Percentiles rank a stretch among this genome's conserved stretches.
Evolutionary conservation across 2,113 vertebrate species (phyloP).

Genomic region (Callopanchax toddi): DNA sequence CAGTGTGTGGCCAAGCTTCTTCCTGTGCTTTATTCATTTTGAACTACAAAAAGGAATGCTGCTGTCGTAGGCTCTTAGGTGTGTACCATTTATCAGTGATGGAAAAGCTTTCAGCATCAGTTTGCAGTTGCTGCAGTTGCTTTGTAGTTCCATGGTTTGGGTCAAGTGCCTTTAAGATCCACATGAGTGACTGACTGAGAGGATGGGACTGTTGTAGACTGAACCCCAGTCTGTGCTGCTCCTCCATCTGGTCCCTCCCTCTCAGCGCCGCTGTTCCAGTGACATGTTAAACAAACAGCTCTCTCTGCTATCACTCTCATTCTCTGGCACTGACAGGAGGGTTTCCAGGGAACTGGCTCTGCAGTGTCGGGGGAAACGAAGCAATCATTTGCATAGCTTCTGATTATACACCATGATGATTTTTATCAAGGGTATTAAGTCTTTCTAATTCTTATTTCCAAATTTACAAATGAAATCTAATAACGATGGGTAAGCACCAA

Average conservation of each 20-base stretch:
- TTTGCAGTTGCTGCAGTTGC: constrained; percentile 5
- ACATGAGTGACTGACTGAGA: constrained; percentile 25
- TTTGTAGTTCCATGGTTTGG: constrained; percentile 14
- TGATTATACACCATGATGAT: constrained; percentile 69
- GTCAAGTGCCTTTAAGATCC: constrained; percentile 14
- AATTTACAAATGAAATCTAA: constrained; percentile 37
- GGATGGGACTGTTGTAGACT: constrained; percentile 43
- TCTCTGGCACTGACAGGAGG: constrained; percentile 56
- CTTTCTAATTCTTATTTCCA: constrained; percentile 47
- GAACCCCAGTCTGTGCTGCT: constrained; percentile 29
- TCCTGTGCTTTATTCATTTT: constrained; percentile 33
- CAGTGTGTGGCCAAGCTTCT: constrained; percentile 22
- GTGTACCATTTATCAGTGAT: constrained; percentile 1
- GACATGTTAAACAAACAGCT: constrained; percentile 71
- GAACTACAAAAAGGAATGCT: constrained; percentile 14
- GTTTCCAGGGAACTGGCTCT: constrained; percentile 49
- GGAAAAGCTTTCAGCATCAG: constrained; percentile 5
- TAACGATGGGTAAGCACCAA: constrained; percentile 27
- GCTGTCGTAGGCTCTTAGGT: background rate
- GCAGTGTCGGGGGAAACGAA: constrained; percentile 43
- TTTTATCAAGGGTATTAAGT: constrained; percentile 53
- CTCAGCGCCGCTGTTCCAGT: constrained; percentile 51
- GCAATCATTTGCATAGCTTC: constrained; percentile 63
- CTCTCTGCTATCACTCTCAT: constrained; percentile 57
- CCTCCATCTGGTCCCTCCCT: constrained; percentile 64